Evolutionary conservation across 2,888 invertebrate genomes (phyloP), one percentile per base, ranked within the genome.

Genomic region (Lasiommata megera): DNA sequence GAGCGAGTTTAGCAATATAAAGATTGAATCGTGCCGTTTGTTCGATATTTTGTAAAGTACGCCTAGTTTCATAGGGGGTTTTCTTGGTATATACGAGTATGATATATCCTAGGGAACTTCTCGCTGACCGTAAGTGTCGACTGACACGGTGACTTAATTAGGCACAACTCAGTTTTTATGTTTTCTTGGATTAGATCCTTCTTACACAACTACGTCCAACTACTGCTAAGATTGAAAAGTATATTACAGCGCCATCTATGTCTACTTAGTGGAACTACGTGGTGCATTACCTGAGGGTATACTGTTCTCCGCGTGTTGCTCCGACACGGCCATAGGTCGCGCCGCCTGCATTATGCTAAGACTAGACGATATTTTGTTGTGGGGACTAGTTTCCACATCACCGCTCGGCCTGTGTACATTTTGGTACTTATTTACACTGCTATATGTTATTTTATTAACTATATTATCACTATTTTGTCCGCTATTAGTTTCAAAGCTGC

Each of bases 361-460:
- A 91, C 91, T 91, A 91, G 91, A 91, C 76, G 91, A 91, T 80
- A 91, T 88, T 84, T 91, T 91, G 80, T 91, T 91, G 74, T 89
- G 68, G 74, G 88, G 91, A 91, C 91, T 91, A 88, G 91, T 77
- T 84, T 89, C 90, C 82, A 81, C 78, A 73, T 82, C 85, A 69
- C 71, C 71, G 72, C 76, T 84, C 76, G 89, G 89, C 78, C 84
- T 88, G 88, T 89, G 84, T 88, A 88, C 84, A 88, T 86, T 89
- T 88, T 90, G 90, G 84, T 89, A 88, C 80, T 88, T 90, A 90
- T 90, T 88, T 87, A 90, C 87, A 90, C 79, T 88, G 88, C 80
- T 88, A 88, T 88, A 89, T 69, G 84, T 77, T 85, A 88, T 80
- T 89, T 89, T 90, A 89, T 88, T 80, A 85, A 84, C 88, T 90